Conservation (phyloP, 2,888 invertebrate genomes). For the Dione vanillae region DNA sequence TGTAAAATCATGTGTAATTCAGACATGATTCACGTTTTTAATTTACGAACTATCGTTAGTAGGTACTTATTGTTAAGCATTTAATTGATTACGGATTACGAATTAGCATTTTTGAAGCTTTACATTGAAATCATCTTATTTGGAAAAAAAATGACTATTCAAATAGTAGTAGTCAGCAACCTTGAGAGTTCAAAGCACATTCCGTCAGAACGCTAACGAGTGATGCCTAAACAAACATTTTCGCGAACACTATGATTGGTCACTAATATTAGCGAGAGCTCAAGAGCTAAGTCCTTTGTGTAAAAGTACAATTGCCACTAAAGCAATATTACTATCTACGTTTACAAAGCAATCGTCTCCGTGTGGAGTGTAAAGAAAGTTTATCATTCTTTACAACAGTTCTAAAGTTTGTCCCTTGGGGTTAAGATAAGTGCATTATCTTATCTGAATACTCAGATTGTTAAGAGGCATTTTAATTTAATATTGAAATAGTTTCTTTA, state of each 20-base stretch:
- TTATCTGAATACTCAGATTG: constrained; percentile 66
- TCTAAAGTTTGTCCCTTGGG: constrained; percentile 69
- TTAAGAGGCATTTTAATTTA: constrained; percentile 40
- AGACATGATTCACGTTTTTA: no score
- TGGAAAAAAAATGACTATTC: constrained; percentile 47
- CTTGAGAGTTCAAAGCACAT: constrained; percentile 81
- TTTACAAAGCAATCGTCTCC: constrained; percentile 41
- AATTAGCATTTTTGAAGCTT: constrained; percentile 16
- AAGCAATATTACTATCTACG: constrained; percentile 40
- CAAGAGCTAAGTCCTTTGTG: constrained; percentile 46
- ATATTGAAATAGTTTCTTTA: constrained; percentile 37
- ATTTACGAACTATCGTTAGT: no score
- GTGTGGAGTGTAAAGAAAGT: constrained; percentile 67
- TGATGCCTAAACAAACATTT: constrained; percentile 80
- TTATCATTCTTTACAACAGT: constrained; percentile 61
- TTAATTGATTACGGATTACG: no score
- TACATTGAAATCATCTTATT: constrained; percentile 34
- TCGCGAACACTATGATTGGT: constrained; percentile 72
- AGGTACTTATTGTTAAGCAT: no score
- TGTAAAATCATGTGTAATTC: no score
- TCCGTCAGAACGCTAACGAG: constrained; percentile 76
- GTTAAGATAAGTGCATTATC: constrained; percentile 73
- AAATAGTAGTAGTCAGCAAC: constrained; percentile 65
- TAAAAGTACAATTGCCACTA: constrained; percentile 39
- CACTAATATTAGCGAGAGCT: constrained; percentile 61